Evolutionary conservation across 1,140 invertebrate species (phyloP).

Genomic region (Piezodorus guildinii): DNA sequence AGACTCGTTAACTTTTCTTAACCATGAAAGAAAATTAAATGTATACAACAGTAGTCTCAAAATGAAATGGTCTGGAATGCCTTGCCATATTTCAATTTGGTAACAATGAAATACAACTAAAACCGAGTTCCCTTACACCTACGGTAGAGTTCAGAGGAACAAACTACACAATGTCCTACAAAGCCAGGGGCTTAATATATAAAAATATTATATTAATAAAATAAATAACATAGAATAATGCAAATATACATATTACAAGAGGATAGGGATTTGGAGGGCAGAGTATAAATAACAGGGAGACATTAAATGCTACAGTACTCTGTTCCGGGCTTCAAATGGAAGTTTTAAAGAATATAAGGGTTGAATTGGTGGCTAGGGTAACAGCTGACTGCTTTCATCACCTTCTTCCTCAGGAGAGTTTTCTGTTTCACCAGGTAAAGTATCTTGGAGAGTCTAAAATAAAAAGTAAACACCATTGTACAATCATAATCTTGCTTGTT

Average conservation of each 20-base stretch:
- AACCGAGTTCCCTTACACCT: constrained; percentile 15
- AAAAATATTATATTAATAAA: constrained; percentile 13
- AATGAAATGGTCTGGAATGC: constrained; percentile 4
- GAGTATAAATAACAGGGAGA: not conserved
- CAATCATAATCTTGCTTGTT: too few relatives aligned
- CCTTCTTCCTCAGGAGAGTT: constrained; percentile 22
- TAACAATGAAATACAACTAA: constrained; percentile 10
- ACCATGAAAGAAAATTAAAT: not conserved
- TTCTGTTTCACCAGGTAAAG: constrained; percentile 28
- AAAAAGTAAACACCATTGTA: constrained; percentile 16
- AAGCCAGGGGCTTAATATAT: constrained; percentile 12
- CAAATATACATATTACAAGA: constrained; percentile 11
- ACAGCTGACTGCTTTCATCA: not conserved
- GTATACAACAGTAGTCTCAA: not conserved
- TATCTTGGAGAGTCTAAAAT: constrained; percentile 26
- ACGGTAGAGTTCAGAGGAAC: constrained; percentile 10
- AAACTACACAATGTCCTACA: constrained; percentile 9
- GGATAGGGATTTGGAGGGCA: not conserved
- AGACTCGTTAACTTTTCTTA: not conserved
- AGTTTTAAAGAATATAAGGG: not conserved
- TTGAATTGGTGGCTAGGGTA: too few relatives aligned
- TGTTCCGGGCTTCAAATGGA: constrained; percentile 1
- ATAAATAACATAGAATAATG: constrained; percentile 13
- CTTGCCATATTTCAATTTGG: constrained; percentile 10
- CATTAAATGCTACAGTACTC: constrained; percentile 3